A percentile compares a stretch with the other conserved stretches of the same genome.
Conservation (phyloP, 2,888 invertebrate genomes). For the Galerucella calmariensis region DNA sequence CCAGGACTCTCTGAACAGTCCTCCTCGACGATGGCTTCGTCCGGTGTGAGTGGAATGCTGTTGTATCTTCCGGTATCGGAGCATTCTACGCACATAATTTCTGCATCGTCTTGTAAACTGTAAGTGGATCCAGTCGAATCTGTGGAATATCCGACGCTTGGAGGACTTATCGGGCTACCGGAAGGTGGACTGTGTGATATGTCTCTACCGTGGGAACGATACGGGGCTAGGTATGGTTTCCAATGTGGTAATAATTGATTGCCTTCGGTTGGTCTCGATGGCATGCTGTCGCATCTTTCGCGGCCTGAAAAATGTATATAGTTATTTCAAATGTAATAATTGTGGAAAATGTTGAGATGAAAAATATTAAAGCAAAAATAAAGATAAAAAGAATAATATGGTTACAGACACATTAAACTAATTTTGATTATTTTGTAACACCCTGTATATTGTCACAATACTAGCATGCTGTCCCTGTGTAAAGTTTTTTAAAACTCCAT, state of each 20-base stretch:
- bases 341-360: not conserved
- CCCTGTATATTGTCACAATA: too few species aligned
- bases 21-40: slow-evolving; percentile 76
- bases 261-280: slow-evolving; percentile 77
- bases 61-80: slow-evolving; percentile 59
- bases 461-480: too few species aligned
- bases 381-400: too few species aligned
- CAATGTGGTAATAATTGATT: slow-evolving; percentile 58
- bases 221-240: slow-evolving; percentile 51
- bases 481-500: too few species aligned
- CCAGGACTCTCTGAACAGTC: slow-evolving; percentile 65
- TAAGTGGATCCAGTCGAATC: slow-evolving; percentile 77
- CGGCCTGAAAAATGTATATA: slow-evolving; percentile 60
- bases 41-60: slow-evolving; percentile 70
- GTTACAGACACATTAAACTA: too few species aligned
- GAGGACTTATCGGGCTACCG: slow-evolving; percentile 72
- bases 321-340: slow-evolving; percentile 1
- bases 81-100: slow-evolving; percentile 56
- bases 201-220: slow-evolving; percentile 64
- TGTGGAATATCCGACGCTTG: slow-evolving; percentile 69
- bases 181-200: slow-evolving; percentile 64
- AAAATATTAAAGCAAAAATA: not conserved
- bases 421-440: too few species aligned
- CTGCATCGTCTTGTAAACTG: slow-evolving; percentile 75
- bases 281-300: slow-evolving; percentile 86